Base-by-base conservation (phyloP, 1,140 invertebrate species). In the Helicorthomorpha holstii region DNA sequence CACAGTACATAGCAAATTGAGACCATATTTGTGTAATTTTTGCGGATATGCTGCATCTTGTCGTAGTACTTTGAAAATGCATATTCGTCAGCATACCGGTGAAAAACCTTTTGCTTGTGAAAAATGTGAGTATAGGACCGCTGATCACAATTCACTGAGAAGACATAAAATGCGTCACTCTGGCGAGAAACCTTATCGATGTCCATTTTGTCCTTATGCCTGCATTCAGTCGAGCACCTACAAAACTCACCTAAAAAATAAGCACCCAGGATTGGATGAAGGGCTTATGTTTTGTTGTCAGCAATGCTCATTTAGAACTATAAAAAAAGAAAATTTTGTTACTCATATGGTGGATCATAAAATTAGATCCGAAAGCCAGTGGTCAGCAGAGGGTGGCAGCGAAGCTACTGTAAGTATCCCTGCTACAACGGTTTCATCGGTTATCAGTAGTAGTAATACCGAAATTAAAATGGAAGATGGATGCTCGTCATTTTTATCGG, bases 141-240 rank as follows among this genome's bases (percentile, higher is more conserved):
- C 62, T 63, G 79, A 69, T 50, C 69, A 71, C 56, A 71, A 70
- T 58, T 69, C 69, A 16, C 54, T 71, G 12, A 58, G 69, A 22
- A 60, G 68, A 23, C 69, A 71, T 56, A 63, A 63, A 45, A 67
- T 69, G 65, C 58, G 65, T 0, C 67, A 69, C 54, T 63, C 66
- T 14, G 67, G 66, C 10, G 61, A 64, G 47, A 63, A 64, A 43
- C 66, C 66, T 16, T 84, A 84, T 61, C 73, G 76, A 56, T 85
- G 82, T 60, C 74, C 74, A 41, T 73, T 77, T 57, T 85, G 82
- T 61, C 64, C 75, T 1, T 83, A 81, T 61, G 73, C 71, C 1
- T 75, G 76, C 53, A 82, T 84, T 52, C 81, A 84, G 63, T 74
- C 73, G 27, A 72, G 66, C 25, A 71, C 74, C 1, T 82, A 80